Percentiles rank a stretch among this genome's conserved stretches.
These are phyloP conservation scores for Selenia dentaria DNA, from an alignment of 2,888 invertebrate species.

Conservation along the genomic window DNA sequence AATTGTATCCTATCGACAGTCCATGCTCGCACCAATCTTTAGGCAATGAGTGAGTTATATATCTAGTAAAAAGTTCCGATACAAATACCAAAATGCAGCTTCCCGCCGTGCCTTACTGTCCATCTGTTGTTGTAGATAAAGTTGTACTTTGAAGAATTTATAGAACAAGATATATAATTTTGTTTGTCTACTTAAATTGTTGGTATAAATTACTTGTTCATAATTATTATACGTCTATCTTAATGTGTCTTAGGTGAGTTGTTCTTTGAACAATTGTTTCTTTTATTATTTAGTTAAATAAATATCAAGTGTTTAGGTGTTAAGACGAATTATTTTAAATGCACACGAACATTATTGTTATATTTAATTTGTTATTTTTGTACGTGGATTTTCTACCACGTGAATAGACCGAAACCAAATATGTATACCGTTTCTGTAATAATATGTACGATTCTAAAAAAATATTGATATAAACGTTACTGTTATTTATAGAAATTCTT, in stretches of 20 bases:
- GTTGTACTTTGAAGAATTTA: slow-evolving; percentile 18
- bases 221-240: neutral
- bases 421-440: no score
- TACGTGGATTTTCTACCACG: neutral
- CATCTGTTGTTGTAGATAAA: slow-evolving; percentile 12
- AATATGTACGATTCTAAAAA: no score
- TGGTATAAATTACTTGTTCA: slow-evolving; percentile 19
- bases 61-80: no score
- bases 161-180: slow-evolving; percentile 6
- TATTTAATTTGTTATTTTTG: slow-evolving; percentile 1
- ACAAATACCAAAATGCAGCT: neutral
- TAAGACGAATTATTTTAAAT: slow-evolving; percentile 22
- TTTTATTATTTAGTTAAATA: slow-evolving; percentile 19
- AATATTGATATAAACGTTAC: no score
- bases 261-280: slow-evolving; percentile 26
- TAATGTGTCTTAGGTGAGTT: slow-evolving; percentile 16
- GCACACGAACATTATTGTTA: neutral
- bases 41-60: no score
- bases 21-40: no score
- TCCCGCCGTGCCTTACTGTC: slow-evolving; percentile 21
- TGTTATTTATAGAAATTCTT: no score
- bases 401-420: no score
- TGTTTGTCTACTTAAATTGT: slow-evolving; percentile 20
- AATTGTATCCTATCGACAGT: no score
- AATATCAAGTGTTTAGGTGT: slow-evolving; percentile 27